phyloP scores from a whole-genome alignment of 2,888 invertebrate species.

The Lasius fuliginosus region DNA sequence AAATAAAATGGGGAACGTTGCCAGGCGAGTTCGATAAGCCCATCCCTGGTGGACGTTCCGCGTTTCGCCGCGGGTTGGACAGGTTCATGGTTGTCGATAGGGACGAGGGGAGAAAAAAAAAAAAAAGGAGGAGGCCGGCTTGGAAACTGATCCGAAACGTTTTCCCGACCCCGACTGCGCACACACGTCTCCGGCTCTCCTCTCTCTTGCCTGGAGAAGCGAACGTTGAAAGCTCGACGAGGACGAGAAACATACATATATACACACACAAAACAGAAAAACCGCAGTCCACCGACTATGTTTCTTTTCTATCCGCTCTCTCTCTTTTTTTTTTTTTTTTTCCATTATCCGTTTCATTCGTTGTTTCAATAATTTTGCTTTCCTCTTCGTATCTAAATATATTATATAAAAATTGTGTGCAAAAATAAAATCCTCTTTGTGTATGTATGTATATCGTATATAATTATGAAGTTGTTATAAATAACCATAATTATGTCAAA shows the following conservation, averaged over 20 bases:
- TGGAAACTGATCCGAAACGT: slow-evolving; percentile 53
- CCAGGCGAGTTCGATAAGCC: slow-evolving; percentile 42
- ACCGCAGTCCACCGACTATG: slow-evolving; percentile 18
- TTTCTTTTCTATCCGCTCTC: neutral
- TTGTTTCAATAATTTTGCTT: slow-evolving; percentile 2
- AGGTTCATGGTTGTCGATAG: slow-evolving; percentile 45
- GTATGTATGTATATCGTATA: neutral
- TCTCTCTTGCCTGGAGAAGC: slow-evolving; percentile 7
- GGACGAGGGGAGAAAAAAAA: neutral
- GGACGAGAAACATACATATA: neutral
- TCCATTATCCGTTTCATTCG: slow-evolving; percentile 17
- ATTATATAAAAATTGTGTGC: neutral
- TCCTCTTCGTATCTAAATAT: neutral
- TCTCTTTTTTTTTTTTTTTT: too few species aligned
- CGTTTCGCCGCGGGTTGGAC: slow-evolving; percentile 43
- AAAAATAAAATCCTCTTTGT: neutral
- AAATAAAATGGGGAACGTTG: slow-evolving; percentile 52
- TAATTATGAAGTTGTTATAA: slow-evolving; percentile 9
- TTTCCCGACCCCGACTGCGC: slow-evolving; percentile 21
- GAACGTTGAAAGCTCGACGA: slow-evolving; percentile 33
- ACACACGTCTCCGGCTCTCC: neutral
- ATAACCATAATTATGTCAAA: neutral
- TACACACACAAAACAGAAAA: neutral
- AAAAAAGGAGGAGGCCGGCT: slow-evolving; percentile 20
- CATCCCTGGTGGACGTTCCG: slow-evolving; percentile 51